These are phyloP conservation scores for Eristalis tenax DNA, from an alignment of 2,888 invertebrate genomes.

Conservation along the genomic window DNA sequence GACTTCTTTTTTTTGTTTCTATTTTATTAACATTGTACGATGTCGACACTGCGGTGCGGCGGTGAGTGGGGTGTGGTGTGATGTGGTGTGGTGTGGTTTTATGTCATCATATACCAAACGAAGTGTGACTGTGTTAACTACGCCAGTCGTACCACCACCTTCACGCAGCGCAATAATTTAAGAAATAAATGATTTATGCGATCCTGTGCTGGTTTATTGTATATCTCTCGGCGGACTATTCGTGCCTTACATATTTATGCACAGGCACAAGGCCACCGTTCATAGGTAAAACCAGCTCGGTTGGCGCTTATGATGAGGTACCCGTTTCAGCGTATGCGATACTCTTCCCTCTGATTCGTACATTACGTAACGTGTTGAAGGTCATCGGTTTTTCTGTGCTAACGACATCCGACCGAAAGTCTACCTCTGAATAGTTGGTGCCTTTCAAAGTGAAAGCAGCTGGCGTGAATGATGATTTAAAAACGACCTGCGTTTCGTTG, in stretches of 20 bases:
- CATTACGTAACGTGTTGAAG: neutral
- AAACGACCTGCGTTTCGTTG: neutral
- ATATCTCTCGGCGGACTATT: neutral
- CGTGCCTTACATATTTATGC: slow-evolving; percentile 16
- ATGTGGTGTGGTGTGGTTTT: slow-evolving; percentile 2
- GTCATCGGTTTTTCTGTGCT: neutral
- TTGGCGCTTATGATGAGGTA: neutral
- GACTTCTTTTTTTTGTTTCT: neutral
- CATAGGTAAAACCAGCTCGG: neutral
- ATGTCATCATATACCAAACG: neutral
- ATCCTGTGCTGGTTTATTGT: neutral
- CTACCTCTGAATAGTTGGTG: neutral
- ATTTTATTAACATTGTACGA: neutral
- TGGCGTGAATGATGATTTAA: neutral
- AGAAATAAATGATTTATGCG: slow-evolving; percentile 19
- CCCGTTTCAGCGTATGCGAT: neutral
- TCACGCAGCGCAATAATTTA: slow-evolving; percentile 21
- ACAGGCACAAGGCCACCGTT: neutral
- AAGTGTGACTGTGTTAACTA: slow-evolving; percentile 3
- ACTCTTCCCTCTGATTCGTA: neutral
- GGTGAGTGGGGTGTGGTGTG: no score
- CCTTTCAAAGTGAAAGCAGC: neutral
- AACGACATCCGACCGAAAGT: neutral
- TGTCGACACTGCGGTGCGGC: neutral
- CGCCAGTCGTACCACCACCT: neutral